A percentile compares a stretch with the other conserved stretches of the same genome.
These are phyloP conservation scores for Torymus aiolomorphi DNA, from an alignment of 2,888 invertebrate species.

Conservation along the genomic window DNA sequence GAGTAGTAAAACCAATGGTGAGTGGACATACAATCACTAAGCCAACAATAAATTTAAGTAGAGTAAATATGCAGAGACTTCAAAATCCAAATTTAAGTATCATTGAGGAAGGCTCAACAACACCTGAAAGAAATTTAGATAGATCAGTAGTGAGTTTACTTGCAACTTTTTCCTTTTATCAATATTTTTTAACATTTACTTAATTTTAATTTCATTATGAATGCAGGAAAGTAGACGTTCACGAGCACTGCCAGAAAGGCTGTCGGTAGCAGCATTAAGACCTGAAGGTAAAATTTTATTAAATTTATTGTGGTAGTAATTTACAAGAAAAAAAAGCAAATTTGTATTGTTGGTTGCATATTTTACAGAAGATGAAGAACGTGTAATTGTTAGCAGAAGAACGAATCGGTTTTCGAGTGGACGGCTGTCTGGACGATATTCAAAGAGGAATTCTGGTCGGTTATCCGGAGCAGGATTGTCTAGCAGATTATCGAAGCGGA, in stretches of 20 bases:
- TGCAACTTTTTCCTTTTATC: background rate
- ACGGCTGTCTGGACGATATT: constrained; percentile 57
- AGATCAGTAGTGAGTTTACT: constrained; percentile 41
- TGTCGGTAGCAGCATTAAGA: constrained; percentile 61
- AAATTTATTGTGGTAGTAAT: background rate
- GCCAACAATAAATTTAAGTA: constrained; percentile 72
- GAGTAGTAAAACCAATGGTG: constrained; percentile 74
- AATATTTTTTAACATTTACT: background rate
- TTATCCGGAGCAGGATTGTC: constrained; percentile 56
- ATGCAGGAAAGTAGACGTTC: constrained; percentile 62
- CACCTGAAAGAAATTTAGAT: constrained; percentile 60
- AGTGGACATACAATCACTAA: constrained; percentile 73
- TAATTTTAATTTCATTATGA: background rate
- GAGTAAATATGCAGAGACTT: constrained; percentile 69
- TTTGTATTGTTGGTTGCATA: too few relatives aligned
- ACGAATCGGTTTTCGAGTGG: constrained; percentile 62
- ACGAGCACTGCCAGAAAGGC: constrained; percentile 67
- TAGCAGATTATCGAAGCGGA: constrained; percentile 50
- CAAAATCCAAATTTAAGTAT: constrained; percentile 67
- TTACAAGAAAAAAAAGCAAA: too few relatives aligned
- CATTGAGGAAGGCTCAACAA: constrained; percentile 66
- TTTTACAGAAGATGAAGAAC: constrained; percentile 61
- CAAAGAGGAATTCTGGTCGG: constrained; percentile 61
- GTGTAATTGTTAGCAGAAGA: constrained; percentile 59
- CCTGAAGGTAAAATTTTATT: constrained; percentile 62